phyloP scores from a whole-genome alignment of 2,888 invertebrate genomes.

The Pedicia rivosa region DNA sequence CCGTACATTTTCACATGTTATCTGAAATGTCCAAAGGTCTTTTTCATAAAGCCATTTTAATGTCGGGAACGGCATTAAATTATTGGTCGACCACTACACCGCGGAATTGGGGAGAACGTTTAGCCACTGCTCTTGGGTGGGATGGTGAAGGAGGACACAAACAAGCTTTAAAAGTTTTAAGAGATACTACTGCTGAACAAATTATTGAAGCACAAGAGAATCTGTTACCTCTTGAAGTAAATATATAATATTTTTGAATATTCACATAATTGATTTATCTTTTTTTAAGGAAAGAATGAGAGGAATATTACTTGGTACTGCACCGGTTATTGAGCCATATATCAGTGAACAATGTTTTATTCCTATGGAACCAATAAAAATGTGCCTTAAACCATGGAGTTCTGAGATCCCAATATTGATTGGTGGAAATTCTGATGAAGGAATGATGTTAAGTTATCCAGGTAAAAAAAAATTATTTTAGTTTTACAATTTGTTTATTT shows the following conservation, averaged over 20 bases:
- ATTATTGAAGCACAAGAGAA: constrained; percentile 25
- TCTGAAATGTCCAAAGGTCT: constrained; percentile 31
- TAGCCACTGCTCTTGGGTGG: constrained; percentile 26
- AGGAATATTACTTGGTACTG: no score
- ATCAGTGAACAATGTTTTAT: constrained; percentile 22
- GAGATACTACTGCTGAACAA: constrained; percentile 21
- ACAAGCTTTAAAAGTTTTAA: constrained; percentile 25
- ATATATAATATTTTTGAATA: no score
- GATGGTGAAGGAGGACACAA: constrained; percentile 24
- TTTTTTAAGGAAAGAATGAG: no score
- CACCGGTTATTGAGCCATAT: constrained; percentile 26
- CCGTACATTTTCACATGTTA: constrained; percentile 32
- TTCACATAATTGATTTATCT: no score
- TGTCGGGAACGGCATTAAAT: no score
- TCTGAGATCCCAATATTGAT: constrained; percentile 24
- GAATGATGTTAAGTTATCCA: no score
- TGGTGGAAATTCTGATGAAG: constrained; percentile 27
- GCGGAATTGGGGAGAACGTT: constrained; percentile 20
- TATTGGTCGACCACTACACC: no score
- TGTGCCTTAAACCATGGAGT: constrained; percentile 23
- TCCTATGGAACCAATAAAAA: constrained; percentile 17
- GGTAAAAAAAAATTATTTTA: no score
- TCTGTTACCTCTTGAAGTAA: constrained; percentile 20
- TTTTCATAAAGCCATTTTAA: no score
- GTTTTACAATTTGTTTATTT: no score